Evolutionary conservation across 2,797 vertebrate species (phyloP), one percentile per base, ranked within the genome.

Genomic region (Capromys pilorides): DNA sequence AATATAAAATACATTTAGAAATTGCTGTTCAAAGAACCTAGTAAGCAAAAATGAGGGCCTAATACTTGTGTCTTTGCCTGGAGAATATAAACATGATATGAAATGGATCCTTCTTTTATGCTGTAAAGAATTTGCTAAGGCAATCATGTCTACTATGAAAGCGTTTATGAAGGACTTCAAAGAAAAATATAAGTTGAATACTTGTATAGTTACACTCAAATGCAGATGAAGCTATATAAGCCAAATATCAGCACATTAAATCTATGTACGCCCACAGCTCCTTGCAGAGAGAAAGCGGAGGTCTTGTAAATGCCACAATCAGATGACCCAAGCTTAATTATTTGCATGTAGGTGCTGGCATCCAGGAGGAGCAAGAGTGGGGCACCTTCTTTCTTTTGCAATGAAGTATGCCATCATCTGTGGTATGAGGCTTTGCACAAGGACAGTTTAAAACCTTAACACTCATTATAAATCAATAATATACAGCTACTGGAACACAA

Each of bases 51-150:
- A 73, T 22, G 78, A 85, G 22, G 13, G 26, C 0, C 77, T 12
- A 54, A 24, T 49, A 62, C 8, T 7, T 93, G 33, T 18, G 49
- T 90, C 51, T 83, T 91, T 92, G 86, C 86, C 88, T 92, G 31
- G 26, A 67, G 62, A 83, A 82, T 61, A 22, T 64, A 81, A 92
- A 69, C 13, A 54, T 33, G 64, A 78, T 39, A 19, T 54, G 49
- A 88, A 88, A 79, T 85, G 3, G 28, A 80, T 75, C 21, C 11
- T 54, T 87, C 41, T 14, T 57, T 86, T 4, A 22, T 36, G 5
- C 1, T 62, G 13, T 77, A 51, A 91, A 91, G 3, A 90, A 54
- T 28, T 88, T 51, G 79, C 59, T 67, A 78, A 57, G 36, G 28
- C 33, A 93, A 80, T 33, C 41, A 59, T 54, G 13, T 59, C 33